Evolutionary conservation across 2,113 vertebrate genomes (phyloP), one percentile per base, ranked within the genome.

Genomic region (Myiozetetes cayanensis): DNA sequence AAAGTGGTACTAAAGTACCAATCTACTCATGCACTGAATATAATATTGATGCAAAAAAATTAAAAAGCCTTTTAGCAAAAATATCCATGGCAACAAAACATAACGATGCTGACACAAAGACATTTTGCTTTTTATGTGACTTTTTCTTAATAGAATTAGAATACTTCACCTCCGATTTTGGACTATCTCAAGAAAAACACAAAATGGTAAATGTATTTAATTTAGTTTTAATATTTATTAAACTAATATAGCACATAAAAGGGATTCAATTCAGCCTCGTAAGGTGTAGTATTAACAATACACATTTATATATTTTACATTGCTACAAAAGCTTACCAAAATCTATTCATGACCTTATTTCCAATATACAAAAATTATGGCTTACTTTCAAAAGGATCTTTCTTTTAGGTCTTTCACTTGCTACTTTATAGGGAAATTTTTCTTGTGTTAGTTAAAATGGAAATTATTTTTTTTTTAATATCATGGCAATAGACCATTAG

Each of bases 181-280:
- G 3, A 7, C 39, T 68, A 22, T 89, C 5, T 65, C 19, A 81
- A 81, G 44, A 66, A 72, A 90, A 78, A 43, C 8, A 17, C 30
- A 52, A 70, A 85, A 39, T 4, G 1, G 2, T 41, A 84, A 52
- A n/a, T 43, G 3, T 37, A n/a, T 50, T 39, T 76, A 55, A 39
- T 43, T 46, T 47, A 76, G 87, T 77, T 89, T 95, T 88, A 89
- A 65, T 73, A 86, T 53, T 86, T 71, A 47, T 74, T 85, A 83
- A 83, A 90, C 63, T 44, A 74, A 90, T 21, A 68, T 20, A 93
- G 74, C 95, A 96, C 88, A 96, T 85, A 88, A 76, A 91, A 66
- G 25, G 61, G 1, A 95, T 94, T 93, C 25, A 75, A 27, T 90
- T 97, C 74, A 96, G 44, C 46, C 65, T 96, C 63, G 84, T 81